Conservation (phyloP, 2,888 invertebrate genomes). For the Omphaloscelis lunosa region DNA sequence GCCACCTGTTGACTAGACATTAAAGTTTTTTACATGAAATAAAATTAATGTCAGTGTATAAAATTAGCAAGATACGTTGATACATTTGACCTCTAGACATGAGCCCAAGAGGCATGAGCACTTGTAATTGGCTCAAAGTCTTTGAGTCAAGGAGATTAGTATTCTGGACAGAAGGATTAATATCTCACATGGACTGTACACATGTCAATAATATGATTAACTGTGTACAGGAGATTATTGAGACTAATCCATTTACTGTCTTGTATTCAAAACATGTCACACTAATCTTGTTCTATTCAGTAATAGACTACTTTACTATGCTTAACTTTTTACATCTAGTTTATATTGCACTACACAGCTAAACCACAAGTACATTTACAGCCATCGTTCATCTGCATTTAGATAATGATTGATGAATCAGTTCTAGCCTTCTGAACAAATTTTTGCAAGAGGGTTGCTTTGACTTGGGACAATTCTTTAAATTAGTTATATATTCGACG, state of each 20-base stretch:
- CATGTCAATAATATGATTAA: conserved; percentile 48
- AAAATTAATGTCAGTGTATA: conserved; percentile 13
- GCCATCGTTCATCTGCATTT: not conserved
- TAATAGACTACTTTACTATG: not conserved
- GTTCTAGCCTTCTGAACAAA: not conserved
- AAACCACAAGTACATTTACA: not conserved
- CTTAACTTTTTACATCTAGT: not conserved
- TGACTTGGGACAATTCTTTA: not conserved
- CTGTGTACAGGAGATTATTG: not conserved
- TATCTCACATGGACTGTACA: conserved; percentile 37
- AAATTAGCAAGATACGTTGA: conserved; percentile 26
- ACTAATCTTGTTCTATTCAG: conserved; percentile 29
- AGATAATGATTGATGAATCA: not conserved
- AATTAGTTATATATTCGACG: too few species aligned
- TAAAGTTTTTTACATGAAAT: conserved; percentile 1
- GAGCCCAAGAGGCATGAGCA: not conserved
- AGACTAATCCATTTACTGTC: conserved; percentile 38
- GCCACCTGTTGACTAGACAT: conserved; percentile 36
- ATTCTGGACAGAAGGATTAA: conserved; percentile 39
- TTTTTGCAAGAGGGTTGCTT: not conserved
- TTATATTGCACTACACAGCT: not conserved
- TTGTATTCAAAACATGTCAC: not conserved
- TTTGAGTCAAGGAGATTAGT: conserved; percentile 27
- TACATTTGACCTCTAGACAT: conserved; percentile 49
- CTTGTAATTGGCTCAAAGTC: conserved; percentile 49